Evolutionary conservation across 2,113 vertebrate species (phyloP), one percentile per base, ranked within the genome.

Genomic region (Craseonycteris thonglongyai): DNA sequence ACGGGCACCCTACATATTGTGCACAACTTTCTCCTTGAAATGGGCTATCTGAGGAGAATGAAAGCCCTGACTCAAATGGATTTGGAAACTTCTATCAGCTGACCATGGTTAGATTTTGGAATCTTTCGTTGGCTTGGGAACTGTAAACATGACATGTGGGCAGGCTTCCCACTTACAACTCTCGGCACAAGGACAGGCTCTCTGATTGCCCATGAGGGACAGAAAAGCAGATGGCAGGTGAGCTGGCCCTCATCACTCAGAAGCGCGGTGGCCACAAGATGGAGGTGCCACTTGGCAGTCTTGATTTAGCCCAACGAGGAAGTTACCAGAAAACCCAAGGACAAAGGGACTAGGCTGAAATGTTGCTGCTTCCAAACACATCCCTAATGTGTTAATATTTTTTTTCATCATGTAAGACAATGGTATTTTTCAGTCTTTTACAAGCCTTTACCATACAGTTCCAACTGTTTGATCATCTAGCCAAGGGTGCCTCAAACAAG

Each of bases 141-240:
- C 74, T 76, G 22, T 79, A 89, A 92, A 93, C 72, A 95, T 56
- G 65, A 81, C 85, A 88, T 58, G 78, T 89, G 84, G 84, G 92
- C 87, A 90, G 47, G 74, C 82, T 93, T 93, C 96, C 88, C 68
- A n/a, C 80, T 85, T 47, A 78, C 40, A 82, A 83, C 75, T 94
- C 76, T 59, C 85, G 66, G 90, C 85, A 84, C 6, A 58, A 79
- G 81, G 33, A 72, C 30, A 42, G 49, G 69, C 18, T 10, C 49
- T n/a, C 72, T 85, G 88, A 87, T 83, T 90, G 74, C 88, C 84
- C 92, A 88, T 1, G 3, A 90, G 74, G 84, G 42, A 79, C 1
- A 30, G 84, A 51, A 68, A 96, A 90, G 90, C 96, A 97, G 96
- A 93, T 95, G 94, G 88, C 56, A 92, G 96, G 95, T 95, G 94